phyloP scores from a whole-genome alignment of 2,888 invertebrate genomes.

The Noctua comes region DNA sequence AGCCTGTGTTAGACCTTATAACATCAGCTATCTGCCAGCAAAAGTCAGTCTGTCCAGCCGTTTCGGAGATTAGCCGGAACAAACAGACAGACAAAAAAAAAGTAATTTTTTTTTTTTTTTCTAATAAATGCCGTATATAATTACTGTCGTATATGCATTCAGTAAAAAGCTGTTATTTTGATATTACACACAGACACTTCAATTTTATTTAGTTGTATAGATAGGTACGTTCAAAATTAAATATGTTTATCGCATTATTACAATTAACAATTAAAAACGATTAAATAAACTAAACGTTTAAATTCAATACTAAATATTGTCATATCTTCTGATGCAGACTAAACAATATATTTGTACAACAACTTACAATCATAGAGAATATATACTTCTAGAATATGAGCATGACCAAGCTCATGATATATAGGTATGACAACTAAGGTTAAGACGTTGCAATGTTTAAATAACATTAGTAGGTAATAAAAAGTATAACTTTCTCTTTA shows the following conservation, averaged over 20 bases:
- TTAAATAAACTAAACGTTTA: neutral
- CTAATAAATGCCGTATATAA: too few species aligned
- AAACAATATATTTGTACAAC: neutral
- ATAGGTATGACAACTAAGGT: neutral
- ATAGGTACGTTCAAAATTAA: neutral
- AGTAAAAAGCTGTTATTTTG: too few species aligned
- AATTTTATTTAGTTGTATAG: too few species aligned
- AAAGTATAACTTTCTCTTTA: neutral
- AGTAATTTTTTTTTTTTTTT: too few species aligned
- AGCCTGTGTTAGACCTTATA: too few species aligned
- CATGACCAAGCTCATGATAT: neutral
- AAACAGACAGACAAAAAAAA: too few species aligned
- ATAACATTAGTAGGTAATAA: slow-evolving; percentile 6
- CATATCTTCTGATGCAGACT: neutral
- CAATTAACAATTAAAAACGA: neutral
- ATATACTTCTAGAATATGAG: neutral
- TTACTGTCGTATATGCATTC: too few species aligned
- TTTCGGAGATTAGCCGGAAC: too few species aligned
- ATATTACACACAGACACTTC: too few species aligned
- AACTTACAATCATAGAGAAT: neutral
- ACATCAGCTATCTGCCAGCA: too few species aligned
- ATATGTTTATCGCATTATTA: neutral
- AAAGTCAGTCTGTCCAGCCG: too few species aligned
- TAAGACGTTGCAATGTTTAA: slow-evolving; percentile 20
- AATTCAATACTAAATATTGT: neutral